Evolutionary conservation across 2,797 vertebrate genomes (phyloP), one percentile per base, ranked within the genome.

Genomic region (Anomalospiza imberbis): DNA sequence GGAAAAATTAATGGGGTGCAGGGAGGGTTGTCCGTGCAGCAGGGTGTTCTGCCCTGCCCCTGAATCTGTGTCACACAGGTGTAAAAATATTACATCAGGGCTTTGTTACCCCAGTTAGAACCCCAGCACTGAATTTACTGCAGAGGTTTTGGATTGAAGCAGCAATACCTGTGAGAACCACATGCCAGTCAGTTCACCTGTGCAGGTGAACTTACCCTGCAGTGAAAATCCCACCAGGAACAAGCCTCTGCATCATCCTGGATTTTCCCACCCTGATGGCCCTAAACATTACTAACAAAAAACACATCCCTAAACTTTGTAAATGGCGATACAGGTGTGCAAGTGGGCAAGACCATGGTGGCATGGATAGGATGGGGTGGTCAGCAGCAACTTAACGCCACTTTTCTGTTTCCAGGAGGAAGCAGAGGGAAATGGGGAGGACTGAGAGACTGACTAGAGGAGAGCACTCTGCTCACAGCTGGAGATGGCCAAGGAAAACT

Each of bases 241-340:
- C 47, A 62, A 65, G 32, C 42, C 62, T 53, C 78, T 58, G 73
- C 21, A 0, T 48, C 16, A 1, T 3, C 76, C 80, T 36, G 68
- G 72, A 12, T 67, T 91, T 60, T 71, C 80, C 83, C 76, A 93
- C 61, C 93, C 73, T 3, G 44, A 66, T 88, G 65, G 76, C 48
- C 8, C 76, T 45, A 86, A 54, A 88, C 12, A 6, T 67, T 14
- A 4, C 55, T 45, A 72, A 58, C 42, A 40, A 80, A 53, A 28
- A 60, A 10, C 28, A 7, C 2, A 26, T 12, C 50, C 71, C 72
- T 8, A 10, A 47, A 6, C 31, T 36, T 79, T 22, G 47, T 29
- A 15, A 63, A 21, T 2, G 21, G 14, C 16, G 63, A 4, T 1
- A 3, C 0, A 18, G 53, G 6, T 11, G 9, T 47, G 65, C 36